Conservation (phyloP, 2,113 vertebrate species). For the Brachyhypopomus gauderio region DNA sequence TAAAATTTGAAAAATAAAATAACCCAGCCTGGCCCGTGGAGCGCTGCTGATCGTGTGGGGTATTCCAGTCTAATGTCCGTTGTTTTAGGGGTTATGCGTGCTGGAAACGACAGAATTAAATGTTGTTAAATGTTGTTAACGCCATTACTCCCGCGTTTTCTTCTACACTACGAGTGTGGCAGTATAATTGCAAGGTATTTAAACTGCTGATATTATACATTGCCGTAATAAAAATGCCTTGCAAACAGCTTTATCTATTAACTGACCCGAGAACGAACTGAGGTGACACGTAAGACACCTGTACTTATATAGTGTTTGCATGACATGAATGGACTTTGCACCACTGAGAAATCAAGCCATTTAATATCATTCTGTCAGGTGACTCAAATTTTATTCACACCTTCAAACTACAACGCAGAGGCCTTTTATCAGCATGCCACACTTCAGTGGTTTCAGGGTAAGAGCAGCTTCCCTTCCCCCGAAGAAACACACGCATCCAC, state of each 20-base stretch:
- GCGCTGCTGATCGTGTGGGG: too few species aligned
- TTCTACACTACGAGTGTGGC: too few species aligned
- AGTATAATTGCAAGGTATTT: too few species aligned
- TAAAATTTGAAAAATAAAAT: too few species aligned
- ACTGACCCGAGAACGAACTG: not conserved
- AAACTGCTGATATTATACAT: too few species aligned
- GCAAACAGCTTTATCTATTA: not conserved
- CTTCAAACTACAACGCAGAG: constrained; percentile 1
- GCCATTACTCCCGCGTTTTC: too few species aligned
- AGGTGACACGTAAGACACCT: not conserved
- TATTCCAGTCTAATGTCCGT: too few species aligned
- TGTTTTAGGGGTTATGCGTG: too few species aligned
- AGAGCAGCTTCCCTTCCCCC: constrained; percentile 26
- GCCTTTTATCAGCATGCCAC: constrained; percentile 26
- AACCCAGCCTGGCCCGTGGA: too few species aligned
- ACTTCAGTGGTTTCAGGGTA: constrained; percentile 38
- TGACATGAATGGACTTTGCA: constrained; percentile 8
- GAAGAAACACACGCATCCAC: constrained; percentile 23
- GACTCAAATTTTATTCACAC: not conserved
- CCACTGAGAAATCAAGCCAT: not conserved
- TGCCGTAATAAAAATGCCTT: too few species aligned
- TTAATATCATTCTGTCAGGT: constrained; percentile 13
- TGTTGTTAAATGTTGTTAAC: too few species aligned
- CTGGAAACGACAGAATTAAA: too few species aligned
- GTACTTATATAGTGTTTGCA: not conserved